These are phyloP conservation scores for Grallaria varia DNA, from an alignment of 2,113 vertebrate genomes.

Conservation along the genomic window DNA sequence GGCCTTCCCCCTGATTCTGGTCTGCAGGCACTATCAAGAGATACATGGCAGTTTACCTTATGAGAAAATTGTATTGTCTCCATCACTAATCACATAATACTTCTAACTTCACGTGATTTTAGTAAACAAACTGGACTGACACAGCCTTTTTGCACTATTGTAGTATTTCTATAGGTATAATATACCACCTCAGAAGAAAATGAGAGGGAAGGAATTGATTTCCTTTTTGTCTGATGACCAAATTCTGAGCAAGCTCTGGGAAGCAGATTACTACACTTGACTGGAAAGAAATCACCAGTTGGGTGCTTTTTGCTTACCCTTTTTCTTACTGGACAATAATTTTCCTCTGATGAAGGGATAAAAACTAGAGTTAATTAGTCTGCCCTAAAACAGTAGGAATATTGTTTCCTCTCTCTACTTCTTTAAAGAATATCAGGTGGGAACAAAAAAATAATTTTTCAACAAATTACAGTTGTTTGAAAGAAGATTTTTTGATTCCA, in stretches of 20 bases:
- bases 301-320: neutral
- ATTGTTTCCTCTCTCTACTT: neutral
- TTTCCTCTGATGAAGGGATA: neutral
- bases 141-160: neutral
- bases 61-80: neutral
- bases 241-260: neutral
- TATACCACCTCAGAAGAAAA: neutral
- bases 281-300: neutral
- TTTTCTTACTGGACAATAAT: neutral
- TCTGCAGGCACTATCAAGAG: neutral
- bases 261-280: neutral
- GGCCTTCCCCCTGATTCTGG: too few species aligned
- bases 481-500: neutral
- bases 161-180: neutral
- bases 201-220: neutral
- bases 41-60: neutral
- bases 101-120: neutral
- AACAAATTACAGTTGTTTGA: neutral
- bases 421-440: neutral
- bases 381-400: neutral
- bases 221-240: neutral
- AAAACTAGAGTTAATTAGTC: neutral
- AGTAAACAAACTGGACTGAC: neutral
- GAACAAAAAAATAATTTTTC: neutral
- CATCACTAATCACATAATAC: neutral